Evolutionary conservation across 2,888 invertebrate species (phyloP).

Genomic region (Clostera curtula): DNA sequence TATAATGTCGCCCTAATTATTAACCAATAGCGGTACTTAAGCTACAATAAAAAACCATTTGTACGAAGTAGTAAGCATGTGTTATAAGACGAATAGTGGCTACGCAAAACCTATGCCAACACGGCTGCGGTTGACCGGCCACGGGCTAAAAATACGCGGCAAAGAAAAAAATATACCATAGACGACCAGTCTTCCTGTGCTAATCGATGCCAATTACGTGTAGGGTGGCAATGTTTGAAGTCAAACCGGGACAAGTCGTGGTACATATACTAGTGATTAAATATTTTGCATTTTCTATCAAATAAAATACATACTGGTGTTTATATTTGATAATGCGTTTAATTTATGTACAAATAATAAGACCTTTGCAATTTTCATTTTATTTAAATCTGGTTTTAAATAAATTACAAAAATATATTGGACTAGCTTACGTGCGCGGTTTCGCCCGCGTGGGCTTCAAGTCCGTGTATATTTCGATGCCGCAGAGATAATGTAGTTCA

Average conservation of each 20-base stretch:
- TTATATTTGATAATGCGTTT: no score
- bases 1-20: background rate
- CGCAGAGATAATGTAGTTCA: no score
- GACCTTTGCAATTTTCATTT: no score
- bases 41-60: slow-evolving; percentile 1
- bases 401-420: no score
- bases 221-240: slow-evolving; percentile 13
- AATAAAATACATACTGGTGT: no score
- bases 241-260: slow-evolving; percentile 5
- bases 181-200: slow-evolving; percentile 64
- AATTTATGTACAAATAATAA: no score
- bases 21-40: background rate
- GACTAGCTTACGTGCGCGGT: no score
- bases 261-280: background rate
- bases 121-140: slow-evolving; percentile 18
- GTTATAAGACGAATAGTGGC: background rate
- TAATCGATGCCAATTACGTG: slow-evolving; percentile 68
- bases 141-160: slow-evolving; percentile 39
- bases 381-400: no score
- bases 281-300: background rate
- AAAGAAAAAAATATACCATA: slow-evolving; percentile 33
- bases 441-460: no score
- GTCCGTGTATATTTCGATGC: no score
- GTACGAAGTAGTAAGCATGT: no score
- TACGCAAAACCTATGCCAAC: slow-evolving; percentile 12